These are phyloP conservation scores for Craseonycteris thonglongyai DNA, from an alignment of 2,113 vertebrate species.

Conservation along the genomic window DNA sequence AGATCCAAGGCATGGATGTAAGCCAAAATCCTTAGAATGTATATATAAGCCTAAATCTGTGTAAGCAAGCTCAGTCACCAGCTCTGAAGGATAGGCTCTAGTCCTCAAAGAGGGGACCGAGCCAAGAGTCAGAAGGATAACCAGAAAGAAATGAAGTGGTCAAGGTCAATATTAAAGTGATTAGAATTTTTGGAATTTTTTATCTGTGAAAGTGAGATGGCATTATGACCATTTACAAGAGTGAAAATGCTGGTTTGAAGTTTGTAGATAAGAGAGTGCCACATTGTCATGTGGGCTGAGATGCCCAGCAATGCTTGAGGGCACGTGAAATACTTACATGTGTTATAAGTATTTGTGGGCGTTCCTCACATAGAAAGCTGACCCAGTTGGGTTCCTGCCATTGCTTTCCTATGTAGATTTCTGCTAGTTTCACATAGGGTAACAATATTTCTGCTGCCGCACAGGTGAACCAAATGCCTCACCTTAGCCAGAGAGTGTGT, in stretches of 20 bases:
- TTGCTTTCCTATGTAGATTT: not conserved
- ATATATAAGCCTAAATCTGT: not conserved
- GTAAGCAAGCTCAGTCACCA: not conserved
- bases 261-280: not conserved
- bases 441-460: not conserved
- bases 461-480: not conserved
- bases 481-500: not conserved
- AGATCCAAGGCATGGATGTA: not conserved
- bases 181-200: not conserved
- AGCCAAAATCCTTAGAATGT: not conserved
- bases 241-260: not conserved
- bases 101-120: not conserved
- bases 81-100: not conserved
- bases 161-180: not conserved
- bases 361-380: not conserved
- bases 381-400: not conserved
- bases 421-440: not conserved
- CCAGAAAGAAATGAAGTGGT: not conserved
- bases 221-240: not conserved
- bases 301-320: not conserved
- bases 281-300: not conserved
- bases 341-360: not conserved
- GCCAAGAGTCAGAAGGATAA: not conserved
- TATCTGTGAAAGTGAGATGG: not conserved
- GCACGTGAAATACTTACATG: not conserved